Base-by-base conservation (phyloP, 2,797 vertebrate genomes). In the Momotus momota region DNA sequence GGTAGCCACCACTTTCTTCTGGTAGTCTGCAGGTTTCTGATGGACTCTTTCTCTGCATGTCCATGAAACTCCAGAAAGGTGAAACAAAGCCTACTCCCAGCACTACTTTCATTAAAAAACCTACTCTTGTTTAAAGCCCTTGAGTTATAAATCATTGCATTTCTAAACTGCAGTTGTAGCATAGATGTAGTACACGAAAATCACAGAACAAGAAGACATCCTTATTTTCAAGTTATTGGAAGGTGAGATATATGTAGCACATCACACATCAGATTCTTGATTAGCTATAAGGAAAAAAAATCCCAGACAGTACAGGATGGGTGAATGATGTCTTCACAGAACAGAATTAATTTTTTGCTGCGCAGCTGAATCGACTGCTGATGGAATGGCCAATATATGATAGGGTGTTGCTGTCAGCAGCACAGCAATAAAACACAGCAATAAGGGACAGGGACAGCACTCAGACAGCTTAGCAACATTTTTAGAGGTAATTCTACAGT, bases 401-500 rank as follows among this genome's bases (percentile, higher is more conserved):
- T 14, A 45, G 20, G 43, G 10, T 40, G 46, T 41, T 86, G 45
- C 84, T 89, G 79, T 89, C 84, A 81, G 48, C 54, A 73, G 33
- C 21, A 22, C 1, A 3, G 49, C 66, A 93, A 78, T 72, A 77
- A 81, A 86, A 26, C 77, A 83, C 27, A 55, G 81, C 52, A 90
- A 38, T 79, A 91, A 92, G 41, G 64, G 78, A 45, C 33, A 58
- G 54, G 65, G 20, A 19, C 70, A 80, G 40, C 43, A 38, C 21
- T 49, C 46, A 90, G 52, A 66, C 25, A 81, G 29, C 54, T 43
- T 26, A 93, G 10, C 22, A 78, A 35, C 58, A 55, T 69, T 90
- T 86, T 40, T 72, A 78, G 89, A 89, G 22, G 15, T 70, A 75
- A 69, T 90, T 87, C 61, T 91, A 64, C 20, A 78, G 46, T 29